These are phyloP conservation scores for Apolygus lucorum DNA, from an alignment of 1,140 invertebrate genomes.

Conservation along the genomic window DNA sequence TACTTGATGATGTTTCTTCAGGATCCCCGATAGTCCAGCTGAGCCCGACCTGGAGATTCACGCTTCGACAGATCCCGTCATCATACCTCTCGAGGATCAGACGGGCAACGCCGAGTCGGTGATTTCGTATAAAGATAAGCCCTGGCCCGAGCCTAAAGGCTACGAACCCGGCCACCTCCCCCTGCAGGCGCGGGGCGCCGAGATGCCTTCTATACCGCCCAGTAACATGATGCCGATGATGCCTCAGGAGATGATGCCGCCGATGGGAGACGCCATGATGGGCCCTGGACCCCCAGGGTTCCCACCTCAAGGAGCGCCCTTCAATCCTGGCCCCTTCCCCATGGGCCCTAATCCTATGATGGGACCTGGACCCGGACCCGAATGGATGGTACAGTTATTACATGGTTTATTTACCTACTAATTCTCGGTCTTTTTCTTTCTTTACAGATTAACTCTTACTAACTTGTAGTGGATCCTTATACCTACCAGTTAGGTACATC, in stretches of 20 bases:
- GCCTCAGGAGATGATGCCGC: constrained; percentile 5
- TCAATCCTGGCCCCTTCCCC: not conserved
- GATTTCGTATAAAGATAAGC: constrained; percentile 59
- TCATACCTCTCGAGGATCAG: constrained; percentile 81
- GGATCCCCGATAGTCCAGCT: constrained; percentile 71
- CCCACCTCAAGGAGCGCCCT: not conserved
- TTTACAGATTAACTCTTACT: too few species aligned
- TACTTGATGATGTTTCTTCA: constrained; percentile 30
- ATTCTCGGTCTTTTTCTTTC: not conserved
- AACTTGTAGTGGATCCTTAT: too few species aligned
- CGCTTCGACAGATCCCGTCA: constrained; percentile 59
- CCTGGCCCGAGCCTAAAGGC: constrained; percentile 71
- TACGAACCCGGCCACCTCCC: constrained; percentile 37
- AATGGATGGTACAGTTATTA: constrained; percentile 12
- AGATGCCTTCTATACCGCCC: not conserved
- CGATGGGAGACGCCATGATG: not conserved
- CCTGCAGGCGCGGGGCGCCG: constrained; percentile 40
- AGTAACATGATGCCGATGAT: not conserved
- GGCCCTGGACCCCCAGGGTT: not conserved
- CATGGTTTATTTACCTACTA: not conserved
- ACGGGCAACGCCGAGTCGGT: constrained; percentile 68
- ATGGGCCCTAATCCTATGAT: constrained; percentile 12
- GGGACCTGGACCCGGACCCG: not conserved
- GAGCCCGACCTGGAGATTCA: constrained; percentile 80
- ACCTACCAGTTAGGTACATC: too few species aligned